Percentiles rank a stretch among this genome's conserved stretches.
Evolutionary conservation across 2,113 vertebrate genomes (phyloP).

Genomic region (Apteryx owenii): DNA sequence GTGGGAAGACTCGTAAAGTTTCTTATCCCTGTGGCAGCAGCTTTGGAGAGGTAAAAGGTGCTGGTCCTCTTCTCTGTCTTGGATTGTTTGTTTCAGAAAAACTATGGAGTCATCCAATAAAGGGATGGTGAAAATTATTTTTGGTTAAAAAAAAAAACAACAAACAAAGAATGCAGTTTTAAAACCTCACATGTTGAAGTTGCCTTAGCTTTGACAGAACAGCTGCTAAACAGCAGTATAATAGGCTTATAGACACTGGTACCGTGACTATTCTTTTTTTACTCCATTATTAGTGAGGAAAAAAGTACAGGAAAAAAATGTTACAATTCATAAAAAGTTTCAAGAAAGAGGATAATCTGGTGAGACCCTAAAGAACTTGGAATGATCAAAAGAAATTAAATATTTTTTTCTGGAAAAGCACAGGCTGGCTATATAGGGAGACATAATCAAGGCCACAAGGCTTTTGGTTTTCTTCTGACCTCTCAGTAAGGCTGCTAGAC

Average conservation of each 20-base stretch:
- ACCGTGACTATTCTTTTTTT: neutral
- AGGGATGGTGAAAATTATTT: neutral
- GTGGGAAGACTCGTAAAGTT: neutral
- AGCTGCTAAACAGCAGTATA: neutral
- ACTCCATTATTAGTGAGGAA: neutral
- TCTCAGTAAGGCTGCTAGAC: neutral
- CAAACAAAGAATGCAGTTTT: neutral
- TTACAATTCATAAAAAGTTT: neutral
- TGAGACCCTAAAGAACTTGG: neutral
- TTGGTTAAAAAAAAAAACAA: neutral
- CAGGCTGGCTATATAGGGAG: neutral
- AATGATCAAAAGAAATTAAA: neutral
- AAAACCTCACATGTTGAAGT: neutral
- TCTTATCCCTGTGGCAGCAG: neutral
- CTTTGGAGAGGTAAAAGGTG: neutral
- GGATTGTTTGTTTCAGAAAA: neutral
- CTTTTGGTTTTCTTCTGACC: too few species aligned
- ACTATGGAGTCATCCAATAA: neutral
- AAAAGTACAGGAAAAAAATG: accelerated
- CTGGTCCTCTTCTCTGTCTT: accelerated
- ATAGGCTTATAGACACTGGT: neutral
- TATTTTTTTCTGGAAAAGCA: neutral
- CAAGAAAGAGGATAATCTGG: neutral
- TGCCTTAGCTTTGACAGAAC: neutral
- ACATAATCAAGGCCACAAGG: neutral